Evolutionary conservation across 2,113 vertebrate species (phyloP).

Genomic region (Coturnix japonica): DNA sequence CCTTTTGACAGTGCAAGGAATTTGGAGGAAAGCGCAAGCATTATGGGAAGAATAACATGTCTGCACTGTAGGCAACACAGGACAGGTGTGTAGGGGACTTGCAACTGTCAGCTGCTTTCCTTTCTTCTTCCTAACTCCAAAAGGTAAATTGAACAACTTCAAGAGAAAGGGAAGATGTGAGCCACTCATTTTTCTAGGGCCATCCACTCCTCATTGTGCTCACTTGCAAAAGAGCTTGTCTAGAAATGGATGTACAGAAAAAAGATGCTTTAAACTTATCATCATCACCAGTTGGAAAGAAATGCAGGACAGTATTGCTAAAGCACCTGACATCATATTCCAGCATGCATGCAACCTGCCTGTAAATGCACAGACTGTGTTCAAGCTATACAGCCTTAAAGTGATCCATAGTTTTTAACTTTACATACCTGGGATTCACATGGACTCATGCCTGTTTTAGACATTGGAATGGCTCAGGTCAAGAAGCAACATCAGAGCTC

Average conservation of each 20-base stretch:
- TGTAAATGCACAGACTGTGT: background rate
- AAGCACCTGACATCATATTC: background rate
- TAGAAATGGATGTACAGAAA: background rate
- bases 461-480: accelerated
- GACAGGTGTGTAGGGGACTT: background rate
- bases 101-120: background rate
- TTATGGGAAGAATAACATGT: accelerated
- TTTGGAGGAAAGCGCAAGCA: background rate
- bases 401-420: background rate
- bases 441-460: background rate
- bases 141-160: background rate
- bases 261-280: background rate
- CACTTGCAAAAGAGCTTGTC: background rate
- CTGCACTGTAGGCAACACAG: background rate
- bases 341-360: background rate
- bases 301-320: background rate
- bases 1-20: background rate
- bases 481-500: background rate
- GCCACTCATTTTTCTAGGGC: background rate
- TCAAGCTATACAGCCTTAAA: background rate
- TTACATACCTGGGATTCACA: background rate
- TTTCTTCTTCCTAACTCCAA: background rate
- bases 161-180: background rate
- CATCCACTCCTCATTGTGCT: background rate
- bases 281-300: background rate